A percentile compares a stretch with the other conserved stretches of the same genome.
Evolutionary conservation across 2,113 vertebrate species (phyloP).

Genomic region (Halcyon senegalensis): DNA sequence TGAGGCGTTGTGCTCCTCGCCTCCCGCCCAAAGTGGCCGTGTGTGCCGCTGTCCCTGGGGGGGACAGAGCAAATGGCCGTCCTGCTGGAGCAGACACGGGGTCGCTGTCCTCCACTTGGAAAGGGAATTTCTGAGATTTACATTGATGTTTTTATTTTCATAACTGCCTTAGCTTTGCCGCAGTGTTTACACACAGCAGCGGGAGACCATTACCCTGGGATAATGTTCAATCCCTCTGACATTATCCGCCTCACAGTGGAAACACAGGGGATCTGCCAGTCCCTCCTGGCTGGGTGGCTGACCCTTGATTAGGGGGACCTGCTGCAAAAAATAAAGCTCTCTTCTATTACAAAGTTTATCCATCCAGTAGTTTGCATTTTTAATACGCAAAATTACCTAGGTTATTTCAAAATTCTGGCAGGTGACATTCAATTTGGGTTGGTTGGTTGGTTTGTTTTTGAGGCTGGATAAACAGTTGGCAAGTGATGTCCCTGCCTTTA

Average conservation of each 20-base stretch:
- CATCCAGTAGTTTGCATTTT: background rate
- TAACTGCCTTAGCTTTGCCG: background rate
- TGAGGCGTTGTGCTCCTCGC: accelerated
- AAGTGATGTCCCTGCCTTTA: constrained; percentile 6
- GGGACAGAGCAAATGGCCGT: accelerated
- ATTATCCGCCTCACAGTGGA: background rate
- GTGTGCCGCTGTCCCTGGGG: background rate
- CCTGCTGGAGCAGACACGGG: accelerated
- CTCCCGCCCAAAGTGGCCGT: accelerated
- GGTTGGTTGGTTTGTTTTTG: background rate
- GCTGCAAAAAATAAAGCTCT: background rate
- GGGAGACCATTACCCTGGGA: background rate
- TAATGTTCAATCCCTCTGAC: background rate
- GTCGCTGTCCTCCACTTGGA: accelerated
- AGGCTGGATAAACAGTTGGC: constrained; percentile 29
- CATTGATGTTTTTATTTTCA: background rate
- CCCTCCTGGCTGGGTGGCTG: background rate
- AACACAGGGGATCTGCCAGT: background rate
- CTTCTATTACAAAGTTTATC: background rate
- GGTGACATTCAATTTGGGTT: background rate
- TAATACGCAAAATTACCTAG: background rate
- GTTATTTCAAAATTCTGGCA: background rate
- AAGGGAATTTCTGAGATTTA: background rate
- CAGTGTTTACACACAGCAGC: background rate
- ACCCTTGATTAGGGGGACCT: background rate